Percentiles rank a stretch among this genome's conserved stretches.
Conservation (phyloP, 2,888 invertebrate genomes). For the Macroteleia sp. region DNA sequence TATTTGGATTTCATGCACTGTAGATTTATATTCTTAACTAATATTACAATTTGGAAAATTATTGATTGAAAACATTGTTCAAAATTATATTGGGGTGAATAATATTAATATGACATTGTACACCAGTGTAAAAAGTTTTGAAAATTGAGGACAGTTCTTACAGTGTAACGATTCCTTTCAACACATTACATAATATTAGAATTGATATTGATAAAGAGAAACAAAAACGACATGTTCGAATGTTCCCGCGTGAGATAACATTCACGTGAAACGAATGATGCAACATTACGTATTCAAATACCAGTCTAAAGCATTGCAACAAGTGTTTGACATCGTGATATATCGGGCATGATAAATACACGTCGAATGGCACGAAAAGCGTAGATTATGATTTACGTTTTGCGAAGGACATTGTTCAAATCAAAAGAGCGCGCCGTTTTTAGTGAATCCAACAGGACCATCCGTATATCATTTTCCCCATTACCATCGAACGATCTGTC, state of each 20-base stretch:
- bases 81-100: too few species aligned
- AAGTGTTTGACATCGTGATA: conserved; percentile 26
- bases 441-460: not conserved
- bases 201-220: conserved; percentile 21
- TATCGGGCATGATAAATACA: conserved; percentile 21
- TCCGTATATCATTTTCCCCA: conserved; percentile 24
- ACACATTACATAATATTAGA: not conserved
- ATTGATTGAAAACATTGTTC: too few species aligned
- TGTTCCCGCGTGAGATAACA: conserved; percentile 26
- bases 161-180: not conserved
- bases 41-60: too few species aligned
- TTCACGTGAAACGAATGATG: conserved; percentile 48
- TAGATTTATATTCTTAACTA: too few species aligned
- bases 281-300: conserved; percentile 56
- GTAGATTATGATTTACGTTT: conserved; percentile 26
- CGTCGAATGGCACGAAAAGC: conserved; percentile 24
- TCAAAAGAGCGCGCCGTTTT: too few species aligned
- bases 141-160: too few species aligned
- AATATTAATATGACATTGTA: too few species aligned
- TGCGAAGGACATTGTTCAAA: conserved; percentile 10
- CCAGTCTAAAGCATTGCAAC: too few species aligned
- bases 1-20: too few species aligned
- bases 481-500: conserved; percentile 26
- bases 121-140: too few species aligned
- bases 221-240: conserved; percentile 7